Conservation (phyloP, 2,888 invertebrate species). For the Coelinius sp. region DNA sequence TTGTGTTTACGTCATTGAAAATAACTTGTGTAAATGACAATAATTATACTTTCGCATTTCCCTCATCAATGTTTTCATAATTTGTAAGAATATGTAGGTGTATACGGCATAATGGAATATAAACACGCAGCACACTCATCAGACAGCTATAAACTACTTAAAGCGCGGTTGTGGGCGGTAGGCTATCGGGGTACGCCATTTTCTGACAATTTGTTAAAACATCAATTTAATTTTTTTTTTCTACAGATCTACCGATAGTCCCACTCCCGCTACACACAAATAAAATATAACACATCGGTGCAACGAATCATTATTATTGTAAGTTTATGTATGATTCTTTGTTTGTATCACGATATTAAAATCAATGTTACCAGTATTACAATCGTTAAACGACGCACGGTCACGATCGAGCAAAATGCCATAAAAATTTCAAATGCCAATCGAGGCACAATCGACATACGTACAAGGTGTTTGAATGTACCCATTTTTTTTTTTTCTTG, state of each 20-base stretch:
- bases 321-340: conserved; percentile 43
- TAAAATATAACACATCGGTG: conserved; percentile 60
- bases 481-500: neutral
- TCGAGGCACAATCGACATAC: conserved; percentile 46
- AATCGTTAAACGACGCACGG: conserved; percentile 53
- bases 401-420: conserved; percentile 55
- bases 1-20: neutral
- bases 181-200: conserved; percentile 28
- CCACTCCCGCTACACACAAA: conserved; percentile 62
- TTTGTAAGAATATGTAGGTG: conserved; percentile 5
- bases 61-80: neutral
- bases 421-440: conserved; percentile 53
- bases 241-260: conserved; percentile 54
- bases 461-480: conserved; percentile 31
- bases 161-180: conserved; percentile 60
- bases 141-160: conserved; percentile 65
- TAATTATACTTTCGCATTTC: conserved; percentile 1
- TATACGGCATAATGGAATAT: conserved; percentile 47
- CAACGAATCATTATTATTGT: conserved; percentile 60
- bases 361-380: conserved; percentile 51
- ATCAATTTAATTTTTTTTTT: conserved; percentile 23
- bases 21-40: neutral
- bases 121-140: conserved; percentile 68
- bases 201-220: conserved; percentile 20
- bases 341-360: conserved; percentile 36